Conservation (phyloP, 53 echinoderm and acorn worm genomes). For the Stichopus horrens region DNA sequence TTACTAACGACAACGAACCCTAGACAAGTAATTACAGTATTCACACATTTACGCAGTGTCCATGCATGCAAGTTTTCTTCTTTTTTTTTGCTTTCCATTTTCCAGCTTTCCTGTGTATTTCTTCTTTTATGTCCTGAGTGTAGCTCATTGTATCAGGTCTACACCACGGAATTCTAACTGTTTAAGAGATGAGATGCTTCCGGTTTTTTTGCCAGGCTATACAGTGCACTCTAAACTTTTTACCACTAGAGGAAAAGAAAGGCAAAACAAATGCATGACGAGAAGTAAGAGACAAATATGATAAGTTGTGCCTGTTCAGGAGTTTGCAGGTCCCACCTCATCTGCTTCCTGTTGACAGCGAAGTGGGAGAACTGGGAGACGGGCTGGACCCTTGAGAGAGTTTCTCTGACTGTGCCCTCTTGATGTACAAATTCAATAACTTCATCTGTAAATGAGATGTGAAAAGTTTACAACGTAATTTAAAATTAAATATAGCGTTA, state of each 20-base stretch:
- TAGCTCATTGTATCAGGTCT: too few relatives aligned
- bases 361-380: slow-evolving; percentile 82
- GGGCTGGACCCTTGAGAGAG: slow-evolving; percentile 69
- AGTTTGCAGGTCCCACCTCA: slow-evolving; percentile 5
- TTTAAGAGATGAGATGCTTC: background rate
- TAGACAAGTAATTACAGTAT: too few relatives aligned
- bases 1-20: too few relatives aligned
- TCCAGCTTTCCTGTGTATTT: too few relatives aligned
- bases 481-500: too few relatives aligned
- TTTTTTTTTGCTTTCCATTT: too few relatives aligned
- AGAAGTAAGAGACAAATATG: background rate
- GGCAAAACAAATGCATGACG: too few relatives aligned
- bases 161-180: background rate
- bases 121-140: too few relatives aligned
- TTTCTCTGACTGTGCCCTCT: slow-evolving; percentile 87
- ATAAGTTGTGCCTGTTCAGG: background rate
- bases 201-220: background rate
- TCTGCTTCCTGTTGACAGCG: slow-evolving; percentile 85
- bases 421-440: slow-evolving; percentile 92
- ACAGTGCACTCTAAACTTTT: background rate
- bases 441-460: slow-evolving; percentile 68
- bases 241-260: too few relatives aligned
- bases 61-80: too few relatives aligned
- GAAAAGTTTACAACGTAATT: too few relatives aligned
- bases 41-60: too few relatives aligned